Percentiles rank a stretch among this genome's conserved stretches.
phyloP scores from a whole-genome alignment of 2,113 vertebrate species.

The Asarcornis scutulata region DNA sequence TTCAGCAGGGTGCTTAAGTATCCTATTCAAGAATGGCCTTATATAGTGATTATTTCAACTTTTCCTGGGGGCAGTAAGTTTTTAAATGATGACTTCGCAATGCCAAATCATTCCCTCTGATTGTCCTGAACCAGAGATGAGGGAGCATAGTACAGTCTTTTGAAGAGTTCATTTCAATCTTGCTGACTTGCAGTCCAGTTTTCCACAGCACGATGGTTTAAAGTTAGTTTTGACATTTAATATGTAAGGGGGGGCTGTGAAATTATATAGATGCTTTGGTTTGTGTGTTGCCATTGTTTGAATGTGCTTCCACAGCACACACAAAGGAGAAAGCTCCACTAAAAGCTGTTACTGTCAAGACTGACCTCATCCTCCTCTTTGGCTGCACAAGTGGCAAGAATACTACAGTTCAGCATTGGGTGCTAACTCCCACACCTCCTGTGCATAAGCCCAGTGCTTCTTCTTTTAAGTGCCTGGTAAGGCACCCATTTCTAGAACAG shows the following conservation, averaged over 20 bases:
- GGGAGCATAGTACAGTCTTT: background rate
- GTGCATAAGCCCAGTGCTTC: fast-evolving
- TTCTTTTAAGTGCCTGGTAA: background rate
- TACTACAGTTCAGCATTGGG: too few species aligned
- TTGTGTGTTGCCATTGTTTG: background rate
- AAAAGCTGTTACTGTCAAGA: background rate
- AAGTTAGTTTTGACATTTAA: background rate
- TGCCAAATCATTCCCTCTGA: background rate
- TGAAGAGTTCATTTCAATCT: background rate
- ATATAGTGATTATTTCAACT: background rate
- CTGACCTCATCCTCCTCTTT: background rate
- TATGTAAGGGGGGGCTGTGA: background rate
- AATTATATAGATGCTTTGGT: background rate
- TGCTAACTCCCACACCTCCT: background rate
- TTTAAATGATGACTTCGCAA: background rate
- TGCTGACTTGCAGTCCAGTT: background rate
- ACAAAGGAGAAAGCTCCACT: background rate
- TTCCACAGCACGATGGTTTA: background rate
- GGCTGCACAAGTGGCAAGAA: background rate
- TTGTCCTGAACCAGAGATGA: background rate
- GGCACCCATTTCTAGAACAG: background rate
- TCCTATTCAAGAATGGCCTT: background rate
- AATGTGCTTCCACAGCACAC: background rate
- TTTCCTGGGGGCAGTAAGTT: background rate
- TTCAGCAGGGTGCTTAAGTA: background rate